phyloP scores from a whole-genome alignment of 2,888 invertebrate genomes.

The Heliconius sara region DNA sequence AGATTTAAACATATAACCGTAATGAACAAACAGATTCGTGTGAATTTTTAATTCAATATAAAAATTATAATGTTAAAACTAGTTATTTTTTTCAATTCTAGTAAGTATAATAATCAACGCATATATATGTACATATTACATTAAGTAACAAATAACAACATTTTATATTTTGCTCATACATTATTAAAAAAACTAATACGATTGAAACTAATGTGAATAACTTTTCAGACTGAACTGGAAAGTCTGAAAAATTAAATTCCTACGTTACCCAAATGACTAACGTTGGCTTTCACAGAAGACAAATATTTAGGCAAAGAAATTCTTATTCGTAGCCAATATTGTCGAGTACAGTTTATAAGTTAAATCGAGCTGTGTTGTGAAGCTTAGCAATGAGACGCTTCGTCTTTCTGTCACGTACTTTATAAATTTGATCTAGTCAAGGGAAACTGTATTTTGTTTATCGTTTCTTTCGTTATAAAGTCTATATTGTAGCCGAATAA shows the following conservation, averaged over 20 bases:
- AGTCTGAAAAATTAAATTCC: slow-evolving; percentile 17
- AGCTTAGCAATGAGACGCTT: slow-evolving; percentile 47
- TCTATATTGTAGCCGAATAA: slow-evolving; percentile 19
- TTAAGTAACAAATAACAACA: neutral
- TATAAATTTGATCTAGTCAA: slow-evolving; percentile 50
- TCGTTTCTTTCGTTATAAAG: slow-evolving; percentile 32
- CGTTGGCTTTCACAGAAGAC: slow-evolving; percentile 29
- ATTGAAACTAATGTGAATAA: neutral
- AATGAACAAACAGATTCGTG: too few species aligned
- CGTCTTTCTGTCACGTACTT: slow-evolving; percentile 49
- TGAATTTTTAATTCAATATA: neutral
- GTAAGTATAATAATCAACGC: too few species aligned
- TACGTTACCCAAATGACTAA: slow-evolving; percentile 23
- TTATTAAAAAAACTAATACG: neutral
- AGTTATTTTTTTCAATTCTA: too few species aligned
- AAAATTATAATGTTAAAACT: neutral
- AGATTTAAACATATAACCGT: too few species aligned
- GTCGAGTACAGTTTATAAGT: slow-evolving; percentile 48
- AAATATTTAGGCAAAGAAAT: slow-evolving; percentile 43
- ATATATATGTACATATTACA: too few species aligned
- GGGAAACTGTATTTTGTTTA: slow-evolving; percentile 41
- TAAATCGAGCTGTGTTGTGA: slow-evolving; percentile 47
- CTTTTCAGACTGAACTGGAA: neutral
- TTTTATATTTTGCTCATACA: neutral
- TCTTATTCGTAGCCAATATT: slow-evolving; percentile 46